Evolutionary conservation across 1,140 invertebrate genomes (phyloP).

Genomic region (Rhagoletis pomonella): DNA sequence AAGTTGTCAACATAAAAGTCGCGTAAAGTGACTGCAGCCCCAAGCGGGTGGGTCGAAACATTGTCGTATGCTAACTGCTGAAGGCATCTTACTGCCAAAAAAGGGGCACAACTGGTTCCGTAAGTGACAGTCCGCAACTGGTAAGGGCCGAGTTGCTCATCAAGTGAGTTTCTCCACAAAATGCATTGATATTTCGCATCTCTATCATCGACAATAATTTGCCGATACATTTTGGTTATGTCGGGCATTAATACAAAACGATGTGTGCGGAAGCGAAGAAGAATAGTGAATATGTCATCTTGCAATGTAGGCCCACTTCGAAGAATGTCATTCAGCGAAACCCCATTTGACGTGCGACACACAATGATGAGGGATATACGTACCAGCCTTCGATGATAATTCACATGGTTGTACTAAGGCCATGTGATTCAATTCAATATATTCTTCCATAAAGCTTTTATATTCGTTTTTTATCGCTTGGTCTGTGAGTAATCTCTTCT

Average conservation of each 20-base stretch:
- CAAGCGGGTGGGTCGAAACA: slow-evolving; percentile 48
- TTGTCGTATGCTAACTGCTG: slow-evolving; percentile 57
- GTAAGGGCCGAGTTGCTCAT: slow-evolving; percentile 56
- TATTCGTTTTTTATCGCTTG: too few relatives aligned
- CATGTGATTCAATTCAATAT: background rate
- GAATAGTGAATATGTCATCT: slow-evolving; percentile 62
- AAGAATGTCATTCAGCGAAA: slow-evolving; percentile 59
- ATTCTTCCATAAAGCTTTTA: background rate
- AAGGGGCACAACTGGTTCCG: slow-evolving; percentile 68
- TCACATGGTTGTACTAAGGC: background rate
- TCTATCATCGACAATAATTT: slow-evolving; percentile 59
- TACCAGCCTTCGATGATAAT: background rate
- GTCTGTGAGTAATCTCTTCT: too few relatives aligned
- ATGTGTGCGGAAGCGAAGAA: slow-evolving; percentile 71
- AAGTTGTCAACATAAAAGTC: background rate
- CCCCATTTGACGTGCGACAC: slow-evolving; percentile 58
- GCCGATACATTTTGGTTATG: slow-evolving; percentile 68
- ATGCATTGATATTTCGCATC: slow-evolving; percentile 68
- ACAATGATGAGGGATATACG: slow-evolving; percentile 67
- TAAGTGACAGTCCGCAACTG: slow-evolving; percentile 62
- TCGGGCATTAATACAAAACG: slow-evolving; percentile 60
- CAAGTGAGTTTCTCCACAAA: slow-evolving; percentile 64
- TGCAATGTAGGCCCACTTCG: slow-evolving; percentile 55
- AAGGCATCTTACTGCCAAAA: slow-evolving; percentile 65
- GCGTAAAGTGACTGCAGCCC: background rate